These are phyloP conservation scores for Patagioenas fasciata DNA, from an alignment of 2,113 vertebrate genomes.

Conservation along the genomic window DNA sequence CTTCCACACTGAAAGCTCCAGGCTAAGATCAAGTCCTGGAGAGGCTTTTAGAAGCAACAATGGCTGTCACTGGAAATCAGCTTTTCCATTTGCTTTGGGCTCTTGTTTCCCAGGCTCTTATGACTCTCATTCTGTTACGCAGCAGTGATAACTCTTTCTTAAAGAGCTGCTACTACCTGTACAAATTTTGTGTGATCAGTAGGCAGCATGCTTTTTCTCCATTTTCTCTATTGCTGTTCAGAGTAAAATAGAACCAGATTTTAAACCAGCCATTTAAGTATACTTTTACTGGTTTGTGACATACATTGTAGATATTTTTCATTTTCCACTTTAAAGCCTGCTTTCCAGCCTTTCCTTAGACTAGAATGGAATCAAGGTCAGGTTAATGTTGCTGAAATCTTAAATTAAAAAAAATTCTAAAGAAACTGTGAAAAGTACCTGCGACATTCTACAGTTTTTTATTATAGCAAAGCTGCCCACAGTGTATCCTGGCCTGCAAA, in stretches of 20 bases:
- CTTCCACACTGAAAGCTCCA: neutral
- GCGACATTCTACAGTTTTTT: neutral
- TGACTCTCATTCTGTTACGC: neutral
- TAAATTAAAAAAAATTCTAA: neutral
- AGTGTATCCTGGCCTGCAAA: neutral
- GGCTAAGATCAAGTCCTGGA: neutral
- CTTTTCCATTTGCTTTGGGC: neutral
- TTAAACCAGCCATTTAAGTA: neutral
- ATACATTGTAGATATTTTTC: neutral
- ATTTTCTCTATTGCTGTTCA: neutral
- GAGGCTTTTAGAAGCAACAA: neutral
- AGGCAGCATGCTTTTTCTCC: neutral
- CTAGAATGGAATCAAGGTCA: neutral
- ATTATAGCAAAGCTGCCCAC: neutral
- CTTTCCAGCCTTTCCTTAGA: neutral
- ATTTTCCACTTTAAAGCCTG: neutral
- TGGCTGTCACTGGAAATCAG: neutral
- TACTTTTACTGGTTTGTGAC: neutral
- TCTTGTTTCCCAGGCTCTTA: neutral
- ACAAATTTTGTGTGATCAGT: neutral
- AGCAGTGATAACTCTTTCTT: neutral
- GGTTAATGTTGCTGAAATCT: neutral
- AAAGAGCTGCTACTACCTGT: neutral
- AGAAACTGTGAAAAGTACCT: neutral
- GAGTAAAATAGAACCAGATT: neutral